phyloP scores from a whole-genome alignment of 2,797 vertebrate genomes.

The Pipistrellus pygmaeus region DNA sequence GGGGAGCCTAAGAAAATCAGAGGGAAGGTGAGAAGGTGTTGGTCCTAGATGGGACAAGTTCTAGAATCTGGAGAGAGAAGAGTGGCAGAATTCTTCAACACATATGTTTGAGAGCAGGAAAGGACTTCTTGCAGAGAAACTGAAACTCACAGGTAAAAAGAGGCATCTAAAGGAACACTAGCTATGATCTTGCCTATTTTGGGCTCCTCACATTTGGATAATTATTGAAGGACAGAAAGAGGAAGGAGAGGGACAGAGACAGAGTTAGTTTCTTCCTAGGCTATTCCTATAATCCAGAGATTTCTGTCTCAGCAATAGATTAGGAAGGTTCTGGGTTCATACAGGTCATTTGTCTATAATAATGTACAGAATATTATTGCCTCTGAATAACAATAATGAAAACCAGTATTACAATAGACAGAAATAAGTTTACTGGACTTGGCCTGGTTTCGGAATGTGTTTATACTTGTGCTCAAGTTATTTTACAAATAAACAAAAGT shows the following conservation, averaged over 20 bases:
- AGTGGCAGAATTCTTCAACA: not conserved
- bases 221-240: not conserved
- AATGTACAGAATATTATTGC: not conserved
- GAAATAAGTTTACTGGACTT: conserved; percentile 16
- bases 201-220: not conserved
- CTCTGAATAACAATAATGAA: not conserved
- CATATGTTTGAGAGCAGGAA: not conserved
- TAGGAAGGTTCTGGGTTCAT: not conserved
- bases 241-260: not conserved
- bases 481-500: conserved; percentile 55
- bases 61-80: not conserved
- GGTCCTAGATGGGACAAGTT: not conserved
- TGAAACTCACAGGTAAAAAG: not conserved
- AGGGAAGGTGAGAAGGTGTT: not conserved
- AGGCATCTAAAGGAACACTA: not conserved
- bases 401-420: not conserved
- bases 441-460: not conserved
- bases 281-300: not conserved
- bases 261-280: not conserved
- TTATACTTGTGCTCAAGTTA: conserved; percentile 43
- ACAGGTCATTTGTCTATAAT: conserved; percentile 13
- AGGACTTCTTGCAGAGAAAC: not conserved
- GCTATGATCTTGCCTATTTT: not conserved
- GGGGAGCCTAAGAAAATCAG: not conserved
- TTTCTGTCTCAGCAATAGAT: not conserved